Evolutionary conservation across 2,113 vertebrate species (phyloP), one percentile per base, ranked within the genome.

Genomic region (Catharus fuscescens): DNA sequence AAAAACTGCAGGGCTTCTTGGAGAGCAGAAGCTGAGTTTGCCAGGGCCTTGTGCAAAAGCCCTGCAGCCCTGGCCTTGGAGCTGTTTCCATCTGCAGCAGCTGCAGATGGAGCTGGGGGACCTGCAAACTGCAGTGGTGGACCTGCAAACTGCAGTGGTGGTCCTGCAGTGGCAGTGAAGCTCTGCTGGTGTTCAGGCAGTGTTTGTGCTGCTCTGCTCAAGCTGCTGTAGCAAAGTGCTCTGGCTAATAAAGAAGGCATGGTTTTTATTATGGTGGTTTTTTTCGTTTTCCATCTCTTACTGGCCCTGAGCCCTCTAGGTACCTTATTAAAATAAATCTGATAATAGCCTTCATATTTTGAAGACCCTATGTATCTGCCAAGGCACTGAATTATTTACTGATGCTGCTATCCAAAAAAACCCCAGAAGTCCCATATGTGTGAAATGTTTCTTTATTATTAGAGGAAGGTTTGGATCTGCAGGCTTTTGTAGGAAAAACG

Each of bases 101-200:
- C 52, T 38, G 62, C 73, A 77, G 69, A 1, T n/a, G 69, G 23
- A 73, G 59, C 57, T 81, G 54, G 17, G 23, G 31, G 23, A 26
- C 14, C 62, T 23, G 3, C 62, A 44, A 26, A 67, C 73, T 57
- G 72, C 76, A 53, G 72, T 1, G 3, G 20, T 60, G 76, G 74
- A 56, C 45, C 69, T 57, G 70, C 12, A 29, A 36, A 36, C 73
- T 57, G 72, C 76, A 53, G 72, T 1, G 3, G 20, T 60, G 76
- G 74, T 60, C 45, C 69, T 57, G 70, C 12, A 29, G 18, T 57
- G n/a, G n/a, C 77, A 81, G 60, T 2, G 34, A 60, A 50, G 34
- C 60, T 79, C 50, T 0, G 0, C 8, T 69, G 0, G 0, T 52
- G 45, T 79, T 44, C 53, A 59, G 42, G 31, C 3, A 10, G n/a